Percentiles rank a stretch among this genome's conserved stretches.
Evolutionary conservation across 2,888 invertebrate species (phyloP).

Genomic region (Oligia fasciuncula): DNA sequence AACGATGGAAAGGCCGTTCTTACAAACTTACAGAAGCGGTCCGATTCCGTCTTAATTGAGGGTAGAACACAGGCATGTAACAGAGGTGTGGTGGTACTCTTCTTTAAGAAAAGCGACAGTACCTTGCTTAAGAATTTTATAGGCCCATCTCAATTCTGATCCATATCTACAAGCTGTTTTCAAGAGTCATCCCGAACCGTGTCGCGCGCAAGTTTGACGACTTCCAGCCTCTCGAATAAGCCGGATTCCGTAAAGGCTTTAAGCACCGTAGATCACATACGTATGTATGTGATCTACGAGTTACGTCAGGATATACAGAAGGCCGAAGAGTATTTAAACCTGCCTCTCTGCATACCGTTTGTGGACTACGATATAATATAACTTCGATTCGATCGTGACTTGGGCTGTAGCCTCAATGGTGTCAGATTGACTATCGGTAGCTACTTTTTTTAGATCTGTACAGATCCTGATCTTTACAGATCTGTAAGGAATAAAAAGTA

Average conservation of each 20-base stretch:
- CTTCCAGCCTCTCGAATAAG: not conserved
- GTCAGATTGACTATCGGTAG: not conserved
- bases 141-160: not conserved
- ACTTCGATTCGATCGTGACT: not conserved
- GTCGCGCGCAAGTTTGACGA: not conserved
- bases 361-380: not conserved
- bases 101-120: not conserved
- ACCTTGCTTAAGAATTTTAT: not conserved
- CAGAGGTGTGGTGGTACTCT: not conserved
- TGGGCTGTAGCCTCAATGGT: not conserved
- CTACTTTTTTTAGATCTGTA: not conserved
- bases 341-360: not conserved
- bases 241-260: not conserved
- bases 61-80: not conserved
- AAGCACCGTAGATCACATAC: not conserved
- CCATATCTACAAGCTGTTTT: not conserved
- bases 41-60: too few species aligned
- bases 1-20: too few species aligned
- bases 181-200: not conserved
- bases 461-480: not conserved
- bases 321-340: not conserved
- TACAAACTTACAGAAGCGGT: too few species aligned
- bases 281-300: not conserved
- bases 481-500: not conserved
- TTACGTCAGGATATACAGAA: not conserved